Base-by-base conservation (phyloP, 1,140 invertebrate genomes). In the Reticulitermes speratus region DNA sequence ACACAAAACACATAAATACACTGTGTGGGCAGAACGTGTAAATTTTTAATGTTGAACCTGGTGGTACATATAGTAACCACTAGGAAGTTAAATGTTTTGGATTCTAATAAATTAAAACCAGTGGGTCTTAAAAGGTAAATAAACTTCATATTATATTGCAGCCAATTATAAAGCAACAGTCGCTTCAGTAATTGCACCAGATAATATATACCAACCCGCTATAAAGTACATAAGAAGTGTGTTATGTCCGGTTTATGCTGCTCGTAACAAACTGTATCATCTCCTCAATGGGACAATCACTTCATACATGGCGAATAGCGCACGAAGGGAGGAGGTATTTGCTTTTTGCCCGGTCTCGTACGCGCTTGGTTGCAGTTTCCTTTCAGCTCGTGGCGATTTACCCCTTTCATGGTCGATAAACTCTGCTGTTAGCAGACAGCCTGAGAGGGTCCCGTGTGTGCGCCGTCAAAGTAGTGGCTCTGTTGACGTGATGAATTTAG, bases 351-450 rank as follows among this genome's bases (percentile, higher is more conserved):
- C 1, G 25, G 52, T 55, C 65, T 25, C 65, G 65, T 25, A 25
- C 65, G 65, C 65, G 19, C 25, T 75, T 7, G 8, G 65, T 25
- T 75, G n/a, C n/a, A 75, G n/a, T 75, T 75, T 75, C 65, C 65
- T 65, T n/a, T 23, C 16, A 65, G 59, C 59, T 65, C 9, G 59
- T 21, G 59, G 59, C 59, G 19, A 65, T 25, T n/a, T 23, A 12
- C n/a, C 65, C n/a, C 65, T n/a, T 75, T 75, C 65, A 75, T 75
- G 65, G 65, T 75, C 65, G 65, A 75, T 75, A 75, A 75, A 75
- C 65, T 75, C 65, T 30, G 59, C 12, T n/a, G 59, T 12, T 48
- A 1, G 59, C 59, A 8, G 65, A 75, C 11, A 14, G 65, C 6
- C 25, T 0, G 65, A 75, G 8, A 16, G 21, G 7, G 65, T 12